Evolutionary conservation across 2,797 vertebrate genomes (phyloP), one percentile per base, ranked within the genome.

Genomic region (Crenuchus spilurus): DNA sequence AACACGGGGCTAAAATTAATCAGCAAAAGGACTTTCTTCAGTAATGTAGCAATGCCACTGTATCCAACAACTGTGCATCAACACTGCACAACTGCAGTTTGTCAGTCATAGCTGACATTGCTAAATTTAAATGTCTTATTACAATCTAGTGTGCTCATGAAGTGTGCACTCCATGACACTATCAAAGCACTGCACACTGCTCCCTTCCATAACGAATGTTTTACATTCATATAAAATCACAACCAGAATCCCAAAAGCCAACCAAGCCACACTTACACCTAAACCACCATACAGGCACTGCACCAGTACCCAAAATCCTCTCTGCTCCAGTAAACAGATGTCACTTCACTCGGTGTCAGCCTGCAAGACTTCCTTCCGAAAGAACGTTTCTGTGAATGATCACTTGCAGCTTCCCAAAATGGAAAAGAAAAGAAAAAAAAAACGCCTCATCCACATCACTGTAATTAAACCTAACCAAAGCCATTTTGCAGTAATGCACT

Each of bases 231-330:
- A 7, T 57, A 66, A 62, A 42, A 70, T 39, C 42, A 73, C 33
- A 54, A 57, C 22, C 22, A 4, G 63, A 73, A 77, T 70, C 72
- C 51, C 57, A 28, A 69, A 68, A n/a, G 48, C 63, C 60, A 73
- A 76, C 35, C 52, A 22, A 67, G 54, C 3, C 52, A 66, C 42
- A 20, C 42, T 70, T 42, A 70, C 16, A 55, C 58, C 18, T 22
- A 67, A 67, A 41, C 33, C 13, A 18, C 39, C 26, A n/a, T 14
- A 68, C 24, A 4, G 24, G 42, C 52, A 57, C 64, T 46, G 49
- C 16, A 52, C 37, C 33, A 8, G 8, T 48, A 64, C 30, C 70
- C 76, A 61, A 33, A 20, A 72, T 58, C 49, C 62, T 69, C 66
- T 67, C 61, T 71, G 60, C 26, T 66, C n/a, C 44, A 66, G 11